Base-by-base conservation (phyloP, 1,140 invertebrate species). In the Meteorus sp. region DNA sequence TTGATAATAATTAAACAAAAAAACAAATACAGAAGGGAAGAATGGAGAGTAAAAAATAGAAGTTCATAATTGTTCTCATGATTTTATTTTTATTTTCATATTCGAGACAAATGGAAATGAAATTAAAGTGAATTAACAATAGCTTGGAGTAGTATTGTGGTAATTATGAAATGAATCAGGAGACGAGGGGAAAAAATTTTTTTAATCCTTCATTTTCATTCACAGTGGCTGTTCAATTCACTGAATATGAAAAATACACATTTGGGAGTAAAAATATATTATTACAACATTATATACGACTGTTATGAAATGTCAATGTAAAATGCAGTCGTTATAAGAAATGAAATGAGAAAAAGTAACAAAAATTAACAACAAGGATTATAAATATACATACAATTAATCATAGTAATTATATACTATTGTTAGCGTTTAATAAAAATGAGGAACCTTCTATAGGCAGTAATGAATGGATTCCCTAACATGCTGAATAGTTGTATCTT, bases 331-430 rank as follows among this genome's bases (percentile, higher is more conserved):
- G 44, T 54, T 35, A 9, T 52, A 17, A 35, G 9, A n/a, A n/a
- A 31, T 31, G 11, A 31, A 31, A 31, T 31, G 11, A 44, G 1
- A 3, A 44, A 19, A 44, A 29, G 11, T 13, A 48, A 35, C n/a
- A 27, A 48, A 17, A 35, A 33, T 25, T 22, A 27, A 11, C 6
- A 37, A 27, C n/a, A 20, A 22, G 37, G 35, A 60, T 51, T 39
- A 58, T 29, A 50, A n/a, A 57, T 48, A 48, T 19, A 50, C 22
- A 45, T 25, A 45, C 43, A 23, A 29, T 23, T 57, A 55, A 58
- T 59, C 3, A 56, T 57, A 39, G 55, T 56, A 57, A 56, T 61
- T 56, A 61, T 51, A n/a, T n/a, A n/a, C n/a, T 56, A 61, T 52
- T 56, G 48, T 61, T 61, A 57, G 44, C 33, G 15, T 56, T 61